These are phyloP conservation scores for Palaemon carinicauda DNA, from an alignment of 1,140 invertebrate genomes.

Conservation along the genomic window DNA sequence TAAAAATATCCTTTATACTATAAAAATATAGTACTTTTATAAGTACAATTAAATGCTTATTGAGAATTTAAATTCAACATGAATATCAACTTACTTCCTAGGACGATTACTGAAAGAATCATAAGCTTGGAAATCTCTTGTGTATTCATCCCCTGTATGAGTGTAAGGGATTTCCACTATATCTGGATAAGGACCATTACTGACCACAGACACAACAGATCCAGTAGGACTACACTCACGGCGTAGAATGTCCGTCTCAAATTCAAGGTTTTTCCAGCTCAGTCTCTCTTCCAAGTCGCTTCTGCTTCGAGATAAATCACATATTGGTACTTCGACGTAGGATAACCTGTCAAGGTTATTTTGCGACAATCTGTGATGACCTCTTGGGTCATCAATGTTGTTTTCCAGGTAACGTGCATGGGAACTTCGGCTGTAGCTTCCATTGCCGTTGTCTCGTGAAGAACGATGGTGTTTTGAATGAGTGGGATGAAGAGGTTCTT, in stretches of 20 bases:
- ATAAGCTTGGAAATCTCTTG: slow-evolving; percentile 10
- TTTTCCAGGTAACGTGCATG: slow-evolving; percentile 23
- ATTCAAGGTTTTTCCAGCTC: slow-evolving; percentile 39
- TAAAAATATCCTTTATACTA: too few relatives aligned
- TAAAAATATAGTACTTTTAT: too few relatives aligned
- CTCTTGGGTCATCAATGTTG: slow-evolving; percentile 15
- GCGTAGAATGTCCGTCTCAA: slow-evolving; percentile 35
- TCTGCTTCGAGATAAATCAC: slow-evolving; percentile 17
- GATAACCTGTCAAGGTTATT: slow-evolving; percentile 4
- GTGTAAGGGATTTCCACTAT: slow-evolving; percentile 31
- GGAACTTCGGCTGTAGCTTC: slow-evolving; percentile 5
- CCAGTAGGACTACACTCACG: slow-evolving; percentile 46
- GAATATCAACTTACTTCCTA: too few relatives aligned
- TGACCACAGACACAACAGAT: slow-evolving; percentile 34
- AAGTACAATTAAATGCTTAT: too few relatives aligned
- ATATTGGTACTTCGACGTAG: slow-evolving; percentile 35
- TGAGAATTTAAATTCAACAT: too few relatives aligned
- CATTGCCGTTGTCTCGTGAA: slow-evolving; percentile 10
- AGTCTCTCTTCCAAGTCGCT: slow-evolving; percentile 28
- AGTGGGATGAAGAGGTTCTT: slow-evolving; percentile 67
- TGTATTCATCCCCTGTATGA: background rate
- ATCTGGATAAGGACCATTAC: slow-evolving; percentile 22
- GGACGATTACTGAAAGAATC: background rate
- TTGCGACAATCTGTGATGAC: slow-evolving; percentile 12
- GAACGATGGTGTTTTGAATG: slow-evolving; percentile 20